These are phyloP conservation scores for Kradibia gibbosae DNA, from an alignment of 1,140 invertebrate species.

Conservation along the genomic window DNA sequence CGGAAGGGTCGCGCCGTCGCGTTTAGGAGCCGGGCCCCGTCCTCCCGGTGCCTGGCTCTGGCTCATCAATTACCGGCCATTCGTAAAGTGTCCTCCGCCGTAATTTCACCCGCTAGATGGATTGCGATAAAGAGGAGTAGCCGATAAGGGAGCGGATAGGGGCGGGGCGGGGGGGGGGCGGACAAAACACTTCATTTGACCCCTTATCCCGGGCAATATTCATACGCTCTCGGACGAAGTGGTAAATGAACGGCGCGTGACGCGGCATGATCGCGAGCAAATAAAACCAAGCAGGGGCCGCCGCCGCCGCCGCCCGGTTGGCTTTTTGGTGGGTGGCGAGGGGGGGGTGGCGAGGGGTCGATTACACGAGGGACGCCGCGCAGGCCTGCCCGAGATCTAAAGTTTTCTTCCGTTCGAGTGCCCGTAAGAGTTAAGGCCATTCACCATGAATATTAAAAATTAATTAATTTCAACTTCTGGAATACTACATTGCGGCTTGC, in stretches of 20 bases:
- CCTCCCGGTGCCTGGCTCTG: neutral
- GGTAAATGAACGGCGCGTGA: neutral
- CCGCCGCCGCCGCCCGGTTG: no score
- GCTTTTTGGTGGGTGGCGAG: no score
- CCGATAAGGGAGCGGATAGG: no score
- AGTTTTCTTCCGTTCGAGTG: no score
- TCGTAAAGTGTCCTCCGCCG: conserved; percentile 22
- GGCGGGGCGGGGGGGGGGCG: neutral
- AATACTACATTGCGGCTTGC: no score
- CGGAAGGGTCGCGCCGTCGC: neutral
- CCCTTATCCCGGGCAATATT: neutral
- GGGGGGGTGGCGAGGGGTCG: neutral
- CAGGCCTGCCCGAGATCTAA: neutral
- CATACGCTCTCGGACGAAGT: neutral
- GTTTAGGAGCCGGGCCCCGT: neutral
- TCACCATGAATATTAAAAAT: no score
- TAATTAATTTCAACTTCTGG: no score
- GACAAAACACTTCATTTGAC: neutral
- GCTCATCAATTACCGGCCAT: conserved; percentile 26
- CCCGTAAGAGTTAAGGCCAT: no score
- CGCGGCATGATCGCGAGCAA: neutral
- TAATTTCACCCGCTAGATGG: no score
- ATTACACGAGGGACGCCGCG: neutral
- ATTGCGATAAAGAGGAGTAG: no score
- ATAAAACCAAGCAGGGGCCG: neutral